phyloP scores from a whole-genome alignment of 2,113 vertebrate genomes.

The Oryzias javanicus region DNA sequence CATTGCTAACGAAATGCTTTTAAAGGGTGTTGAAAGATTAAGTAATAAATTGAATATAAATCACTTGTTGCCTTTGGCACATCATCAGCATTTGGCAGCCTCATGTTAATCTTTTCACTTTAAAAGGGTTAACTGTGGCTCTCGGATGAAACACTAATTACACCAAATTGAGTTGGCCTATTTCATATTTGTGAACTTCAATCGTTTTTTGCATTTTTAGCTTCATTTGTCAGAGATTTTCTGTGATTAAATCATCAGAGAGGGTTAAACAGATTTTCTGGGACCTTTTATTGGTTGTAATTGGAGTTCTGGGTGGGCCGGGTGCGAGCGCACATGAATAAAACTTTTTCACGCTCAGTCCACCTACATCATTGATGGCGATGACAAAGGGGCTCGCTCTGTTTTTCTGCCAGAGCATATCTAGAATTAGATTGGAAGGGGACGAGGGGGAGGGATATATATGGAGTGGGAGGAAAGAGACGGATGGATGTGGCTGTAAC shows the following conservation, averaged over 20 bases:
- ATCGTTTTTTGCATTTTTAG: constrained; percentile 24
- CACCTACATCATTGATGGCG: constrained; percentile 71
- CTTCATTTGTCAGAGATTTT: constrained; percentile 51
- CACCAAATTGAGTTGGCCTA: constrained; percentile 30
- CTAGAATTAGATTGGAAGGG: constrained; percentile 75
- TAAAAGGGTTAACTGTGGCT: not conserved
- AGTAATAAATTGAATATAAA: constrained; percentile 6
- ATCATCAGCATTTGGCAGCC: constrained; percentile 1
- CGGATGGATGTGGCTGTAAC: constrained; percentile 61
- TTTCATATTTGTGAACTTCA: constrained; percentile 24
- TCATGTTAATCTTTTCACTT: constrained; percentile 1
- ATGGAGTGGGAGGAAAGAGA: constrained; percentile 71
- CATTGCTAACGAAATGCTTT: not conserved
- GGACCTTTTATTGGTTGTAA: constrained; percentile 71
- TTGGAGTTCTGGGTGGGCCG: constrained; percentile 56
- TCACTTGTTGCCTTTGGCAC: constrained; percentile 1
- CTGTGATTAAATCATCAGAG: not conserved
- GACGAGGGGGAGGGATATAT: constrained; percentile 53
- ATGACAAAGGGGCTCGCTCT: constrained; percentile 69
- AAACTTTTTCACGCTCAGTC: constrained; percentile 66
- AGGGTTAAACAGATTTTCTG: constrained; percentile 54
- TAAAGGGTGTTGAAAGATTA: not conserved
- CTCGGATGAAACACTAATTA: constrained; percentile 15
- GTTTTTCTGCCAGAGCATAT: constrained; percentile 70
- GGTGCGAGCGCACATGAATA: constrained; percentile 61